Conservation (phyloP, 2,113 vertebrate species). For the Campylorhamphus procurvoides region DNA sequence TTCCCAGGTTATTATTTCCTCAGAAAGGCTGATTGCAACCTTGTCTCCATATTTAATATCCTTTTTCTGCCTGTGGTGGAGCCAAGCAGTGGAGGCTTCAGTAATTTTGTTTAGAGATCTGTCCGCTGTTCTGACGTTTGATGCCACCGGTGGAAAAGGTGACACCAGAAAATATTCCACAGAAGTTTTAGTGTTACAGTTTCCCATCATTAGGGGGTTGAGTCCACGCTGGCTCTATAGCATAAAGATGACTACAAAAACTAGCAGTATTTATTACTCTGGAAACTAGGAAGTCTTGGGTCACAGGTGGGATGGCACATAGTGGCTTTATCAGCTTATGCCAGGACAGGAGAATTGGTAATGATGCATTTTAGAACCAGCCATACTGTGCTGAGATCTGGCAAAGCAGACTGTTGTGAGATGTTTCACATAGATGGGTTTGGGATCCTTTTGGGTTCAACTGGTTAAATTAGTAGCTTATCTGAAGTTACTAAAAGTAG, state of each 20-base stretch:
- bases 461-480: not conserved
- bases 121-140: not conserved
- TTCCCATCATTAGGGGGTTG: not conserved
- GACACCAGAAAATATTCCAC: not conserved
- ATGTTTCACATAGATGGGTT: not conserved
- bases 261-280: not conserved
- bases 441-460: not conserved
- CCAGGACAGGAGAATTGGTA: not conserved
- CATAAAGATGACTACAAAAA: not conserved
- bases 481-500: not conserved
- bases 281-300: not conserved
- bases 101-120: not conserved
- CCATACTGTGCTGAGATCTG: not conserved
- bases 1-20: constrained; percentile 62
- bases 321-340: not conserved
- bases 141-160: not conserved
- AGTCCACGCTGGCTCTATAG: not conserved
- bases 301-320: not conserved
- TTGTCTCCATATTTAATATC: constrained; percentile 33
- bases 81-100: not conserved
- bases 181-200: not conserved
- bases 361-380: not conserved
- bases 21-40: constrained; percentile 33
- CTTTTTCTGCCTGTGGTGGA: not conserved
- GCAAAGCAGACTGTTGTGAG: not conserved